phyloP scores from a whole-genome alignment of 2,797 vertebrate genomes.

The Heliangelus exortis region DNA sequence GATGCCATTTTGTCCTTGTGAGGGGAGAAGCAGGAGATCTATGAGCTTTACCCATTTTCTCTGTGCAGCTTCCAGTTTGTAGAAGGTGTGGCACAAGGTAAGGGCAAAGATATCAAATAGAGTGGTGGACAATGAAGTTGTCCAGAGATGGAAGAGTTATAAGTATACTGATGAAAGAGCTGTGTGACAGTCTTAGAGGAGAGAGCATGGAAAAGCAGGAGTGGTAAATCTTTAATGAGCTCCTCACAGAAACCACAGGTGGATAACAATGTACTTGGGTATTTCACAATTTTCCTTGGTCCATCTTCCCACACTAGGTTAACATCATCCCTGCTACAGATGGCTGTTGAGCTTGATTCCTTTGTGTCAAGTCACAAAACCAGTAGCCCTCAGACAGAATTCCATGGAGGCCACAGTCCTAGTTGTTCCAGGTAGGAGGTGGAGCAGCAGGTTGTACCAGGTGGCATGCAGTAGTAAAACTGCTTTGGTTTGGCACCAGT shows the following conservation, averaged over 20 bases:
- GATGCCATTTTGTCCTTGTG: not conserved
- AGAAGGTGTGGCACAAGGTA: not conserved
- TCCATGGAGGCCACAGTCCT: not conserved
- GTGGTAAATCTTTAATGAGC: not conserved
- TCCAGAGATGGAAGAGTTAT: not conserved
- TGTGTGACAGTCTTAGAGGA: not conserved
- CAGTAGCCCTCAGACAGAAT: not conserved
- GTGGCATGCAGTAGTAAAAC: not conserved
- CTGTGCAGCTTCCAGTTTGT: no score
- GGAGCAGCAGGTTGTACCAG: not conserved
- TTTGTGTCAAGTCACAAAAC: not conserved
- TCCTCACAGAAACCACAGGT: not conserved
- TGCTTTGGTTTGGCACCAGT: not conserved
- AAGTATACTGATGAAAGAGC: not conserved
- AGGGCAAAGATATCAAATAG: not conserved
- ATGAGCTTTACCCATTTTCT: accelerated
- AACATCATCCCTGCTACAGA: not conserved
- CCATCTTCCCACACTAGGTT: not conserved
- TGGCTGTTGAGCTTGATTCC: not conserved
- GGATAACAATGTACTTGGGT: not conserved
- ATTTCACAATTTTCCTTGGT: not conserved
- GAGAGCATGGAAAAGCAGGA: not conserved
- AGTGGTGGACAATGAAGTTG: not conserved
- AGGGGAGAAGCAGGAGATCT: not conserved
- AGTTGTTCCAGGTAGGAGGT: not conserved